Evolutionary conservation across 1,140 invertebrate species (phyloP).

Genomic region (Acarapis woodi): DNA sequence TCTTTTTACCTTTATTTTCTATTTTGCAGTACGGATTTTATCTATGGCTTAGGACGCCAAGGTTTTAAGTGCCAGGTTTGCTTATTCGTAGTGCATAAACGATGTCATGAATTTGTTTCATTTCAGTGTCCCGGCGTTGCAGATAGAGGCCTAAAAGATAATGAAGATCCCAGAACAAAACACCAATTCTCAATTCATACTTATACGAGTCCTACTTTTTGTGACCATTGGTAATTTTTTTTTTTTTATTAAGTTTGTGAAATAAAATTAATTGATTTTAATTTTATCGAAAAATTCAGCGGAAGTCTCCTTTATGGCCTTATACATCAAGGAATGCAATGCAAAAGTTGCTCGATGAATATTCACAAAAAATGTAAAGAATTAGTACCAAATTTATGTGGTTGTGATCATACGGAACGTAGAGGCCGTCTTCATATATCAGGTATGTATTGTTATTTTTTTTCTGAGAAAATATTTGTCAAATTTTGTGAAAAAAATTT

Average conservation of each 20-base stretch:
- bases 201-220: constrained; percentile 92
- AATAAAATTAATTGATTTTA: too few relatives aligned
- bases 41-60: constrained; percentile 24
- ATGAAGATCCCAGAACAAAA: constrained; percentile 9
- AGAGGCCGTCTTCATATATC: constrained; percentile 86
- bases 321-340: constrained; percentile 30
- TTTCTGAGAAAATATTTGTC: too few relatives aligned
- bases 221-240: too few relatives aligned
- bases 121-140: constrained; percentile 88
- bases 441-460: constrained; percentile 27
- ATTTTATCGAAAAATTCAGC: too few relatives aligned
- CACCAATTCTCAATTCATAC: constrained; percentile 84
- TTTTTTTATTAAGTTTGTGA: too few relatives aligned
- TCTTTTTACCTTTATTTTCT: background rate
- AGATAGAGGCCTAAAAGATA: constrained; percentile 23
- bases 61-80: constrained; percentile 83
- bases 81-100: constrained; percentile 60
- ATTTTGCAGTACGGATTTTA: constrained; percentile 7
- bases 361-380: constrained; percentile 94
- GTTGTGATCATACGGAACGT: constrained; percentile 94
- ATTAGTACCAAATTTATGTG: constrained; percentile 90
- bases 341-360: constrained; percentile 79
- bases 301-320: constrained; percentile 82
- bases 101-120: constrained; percentile 96
- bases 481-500: too few relatives aligned